These are phyloP conservation scores for Mesembrinibis cayennensis DNA, from an alignment of 2,113 vertebrate genomes.

Conservation along the genomic window DNA sequence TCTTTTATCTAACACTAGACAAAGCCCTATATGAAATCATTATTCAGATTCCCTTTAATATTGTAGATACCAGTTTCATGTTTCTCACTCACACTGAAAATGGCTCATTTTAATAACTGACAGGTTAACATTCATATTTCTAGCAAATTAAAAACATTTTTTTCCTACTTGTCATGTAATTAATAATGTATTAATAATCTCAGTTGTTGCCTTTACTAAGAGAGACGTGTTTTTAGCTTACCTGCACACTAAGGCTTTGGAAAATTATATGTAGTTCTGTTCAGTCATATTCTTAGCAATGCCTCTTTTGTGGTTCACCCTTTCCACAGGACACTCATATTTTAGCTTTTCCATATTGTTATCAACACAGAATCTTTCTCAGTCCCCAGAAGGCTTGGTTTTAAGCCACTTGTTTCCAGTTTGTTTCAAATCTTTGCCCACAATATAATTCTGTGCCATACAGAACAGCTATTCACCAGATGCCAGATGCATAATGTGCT, in stretches of 20 bases:
- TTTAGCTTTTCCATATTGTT: slow-evolving; percentile 10
- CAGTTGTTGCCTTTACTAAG: neutral
- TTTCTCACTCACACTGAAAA: neutral
- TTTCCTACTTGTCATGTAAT: neutral
- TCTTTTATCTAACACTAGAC: neutral
- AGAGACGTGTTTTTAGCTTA: neutral
- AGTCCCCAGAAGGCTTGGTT: slow-evolving; percentile 12
- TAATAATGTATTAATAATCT: neutral
- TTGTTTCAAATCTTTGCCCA: slow-evolving; percentile 35
- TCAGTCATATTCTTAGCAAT: neutral
- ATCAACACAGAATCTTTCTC: slow-evolving; percentile 23
- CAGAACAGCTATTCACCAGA: slow-evolving; percentile 2
- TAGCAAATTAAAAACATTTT: neutral
- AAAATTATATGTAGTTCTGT: neutral
- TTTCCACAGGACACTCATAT: neutral
- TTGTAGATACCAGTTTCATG: neutral
- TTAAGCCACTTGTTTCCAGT: slow-evolving; percentile 26
- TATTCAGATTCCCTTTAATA: neutral
- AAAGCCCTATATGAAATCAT: neutral
- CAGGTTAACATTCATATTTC: neutral
- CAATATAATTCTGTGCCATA: neutral
- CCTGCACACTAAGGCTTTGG: neutral
- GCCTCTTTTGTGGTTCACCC: neutral
- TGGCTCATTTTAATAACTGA: neutral
- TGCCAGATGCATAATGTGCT: neutral